Base-by-base conservation (phyloP, 92 coral and sea anemone genomes). In the Epizoanthus ramosus region DNA sequence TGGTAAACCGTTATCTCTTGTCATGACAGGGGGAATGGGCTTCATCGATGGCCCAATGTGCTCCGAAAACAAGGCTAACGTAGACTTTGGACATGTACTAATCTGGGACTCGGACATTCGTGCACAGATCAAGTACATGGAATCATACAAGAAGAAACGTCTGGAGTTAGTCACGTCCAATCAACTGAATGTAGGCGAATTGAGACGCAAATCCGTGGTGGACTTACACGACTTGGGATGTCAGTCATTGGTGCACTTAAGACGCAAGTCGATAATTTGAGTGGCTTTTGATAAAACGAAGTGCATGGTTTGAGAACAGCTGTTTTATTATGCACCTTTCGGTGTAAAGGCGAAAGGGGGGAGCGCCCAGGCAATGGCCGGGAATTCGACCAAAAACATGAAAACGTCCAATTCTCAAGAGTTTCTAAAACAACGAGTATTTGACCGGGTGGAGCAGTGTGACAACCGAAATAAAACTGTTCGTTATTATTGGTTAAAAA, bases 21-120 rank as follows among this genome's bases (percentile, higher is more conserved):
- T 97, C 60, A 81, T 97, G 80, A 88, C 98, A 0, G 99, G 99
- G 13, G 99, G 98, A 74, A 89, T 94, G 98, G 98, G 99, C 13
- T 97, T 94, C 72, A 74, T 94, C 63, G 92, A 88, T 79, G 83
- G 99, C 25, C 96, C 94, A 15, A 84, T 89, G 25, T 80, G 88
- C 64, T 80, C 80, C 19, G 74, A 85, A 73, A 86, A 75, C 85
- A 77, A 67, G 54, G 68, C 88, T 5, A 91, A 90, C 24, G 73
- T 71, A 15, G 97, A 94, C 39, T 97, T 92, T 61, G 99, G 99
- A 5, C 90, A 94, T 56, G 89, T 92, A 35, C 89, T 97, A 65
- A 91, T 90, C 21, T 97, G 99, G 99, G 99, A 97, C 45, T 93
- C 99, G 16, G 95, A 95, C 33, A 75, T 97, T 52, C 84, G 85